Evolutionary conservation across 2,797 vertebrate genomes (phyloP), one percentile per base, ranked within the genome.

Genomic region (Acipenser ruthenus): DNA sequence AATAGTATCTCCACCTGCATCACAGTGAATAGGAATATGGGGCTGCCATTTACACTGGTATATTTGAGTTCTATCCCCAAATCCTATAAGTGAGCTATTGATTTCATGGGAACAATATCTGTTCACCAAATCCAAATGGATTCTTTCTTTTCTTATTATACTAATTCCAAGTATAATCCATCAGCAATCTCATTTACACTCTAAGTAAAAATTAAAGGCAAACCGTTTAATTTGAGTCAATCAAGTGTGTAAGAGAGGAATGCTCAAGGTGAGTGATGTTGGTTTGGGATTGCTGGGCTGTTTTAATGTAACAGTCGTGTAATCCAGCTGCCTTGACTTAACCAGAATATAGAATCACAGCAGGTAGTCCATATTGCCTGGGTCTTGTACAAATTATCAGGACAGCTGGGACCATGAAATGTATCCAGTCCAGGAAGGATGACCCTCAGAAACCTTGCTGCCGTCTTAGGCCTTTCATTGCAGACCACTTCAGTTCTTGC

Each of bases 321-420:
- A 63, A 70, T 74, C 75, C 86, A 90, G 86, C 88, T 90, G 90
- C 88, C 85, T 90, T 81, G 77, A 83, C 87, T 92, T 91, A 92
- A 89, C 77, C 82, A 83, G 74, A 80, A 79, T 83, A 85, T 83
- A 84, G 78, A 86, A 85, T 92, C 94, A 83, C 93, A 93, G 94
- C 92, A 92, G 92, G 92, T 89, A 87, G 91, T 79, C 65, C 67
- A 75, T 75, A 71, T 79, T 79, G 81, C 69, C 84, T 83, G 84
- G 85, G 82, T 81, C 86, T 84, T 82, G 84, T 83, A 92, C 92
- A 93, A 94, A 95, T 95, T 94, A 95, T 95, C 88, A 86, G 86
- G 88, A 92, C 87, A 88, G 85, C 83, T 79, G 80, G 84, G 87
- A 94, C 93, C 93, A 87, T 96, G 93, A 96, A 95, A 97, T 97